phyloP scores from a whole-genome alignment of 64 coral and sea anemone species.

The Trachythela sp. region DNA sequence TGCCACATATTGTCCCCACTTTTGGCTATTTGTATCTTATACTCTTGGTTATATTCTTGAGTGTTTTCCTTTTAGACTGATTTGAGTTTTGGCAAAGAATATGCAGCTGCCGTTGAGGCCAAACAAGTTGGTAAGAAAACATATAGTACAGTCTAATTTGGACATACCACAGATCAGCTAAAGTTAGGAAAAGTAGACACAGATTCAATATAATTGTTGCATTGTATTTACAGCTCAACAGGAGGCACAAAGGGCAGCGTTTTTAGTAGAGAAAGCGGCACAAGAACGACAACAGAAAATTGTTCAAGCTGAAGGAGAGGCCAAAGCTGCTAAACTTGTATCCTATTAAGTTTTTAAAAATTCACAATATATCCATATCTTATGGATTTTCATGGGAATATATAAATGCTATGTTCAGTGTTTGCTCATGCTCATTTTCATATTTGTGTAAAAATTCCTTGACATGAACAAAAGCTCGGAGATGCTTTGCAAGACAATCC shows the following conservation, averaged over 20 bases:
- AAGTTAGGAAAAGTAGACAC: too few relatives aligned
- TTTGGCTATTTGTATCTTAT: not conserved
- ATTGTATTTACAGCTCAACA: slow-evolving; percentile 68
- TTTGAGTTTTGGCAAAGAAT: slow-evolving; percentile 96
- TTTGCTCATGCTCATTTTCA: too few relatives aligned
- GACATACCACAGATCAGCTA: too few relatives aligned
- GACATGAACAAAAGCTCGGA: slow-evolving; percentile 54
- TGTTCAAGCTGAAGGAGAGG: slow-evolving; percentile 97
- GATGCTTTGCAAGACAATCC: slow-evolving; percentile 90
- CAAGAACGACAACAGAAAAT: slow-evolving; percentile 99
- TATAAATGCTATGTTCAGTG: too few relatives aligned
- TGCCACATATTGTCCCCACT: not conserved
- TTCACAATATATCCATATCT: too few relatives aligned
- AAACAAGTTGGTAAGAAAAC: slow-evolving; percentile 95
- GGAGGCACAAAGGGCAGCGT: slow-evolving; percentile 93
- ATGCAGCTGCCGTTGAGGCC: slow-evolving; percentile 88
- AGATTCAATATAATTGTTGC: not conserved
- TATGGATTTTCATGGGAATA: too few relatives aligned
- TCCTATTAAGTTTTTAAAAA: slow-evolving; percentile 40
- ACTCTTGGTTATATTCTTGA: too few relatives aligned
- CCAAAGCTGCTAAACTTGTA: slow-evolving; percentile 91
- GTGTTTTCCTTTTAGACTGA: slow-evolving; percentile 75
- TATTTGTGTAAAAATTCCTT: slow-evolving; percentile 30
- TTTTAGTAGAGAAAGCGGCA: slow-evolving; percentile 87
- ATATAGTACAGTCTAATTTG: too few relatives aligned